A percentile compares a stretch with the other conserved stretches of the same genome.
Conservation (phyloP, 2,113 vertebrate genomes). For the rat (Rattus norvegicus) region GRCr8 NC_086027.1:88067501-88068000, state of each 20-base stretch:
- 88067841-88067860: conserved; percentile 24
- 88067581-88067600: conserved; percentile 37
- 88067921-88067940: neutral
- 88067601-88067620: conserved; percentile 30
- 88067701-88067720: neutral
- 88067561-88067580: neutral
- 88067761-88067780: conserved; percentile 20
- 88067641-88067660: neutral
- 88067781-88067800: neutral
- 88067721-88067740: neutral
- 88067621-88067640: neutral
- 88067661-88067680: neutral
- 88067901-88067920: neutral
- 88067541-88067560: neutral
- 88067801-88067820: neutral
- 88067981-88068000: neutral
- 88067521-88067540: neutral
- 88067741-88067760: neutral
- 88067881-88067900: neutral
- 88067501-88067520: neutral
- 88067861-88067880: conserved; percentile 11
- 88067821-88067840: neutral
- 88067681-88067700: neutral
- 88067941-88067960: neutral
- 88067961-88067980: neutral